phyloP scores from a whole-genome alignment of 2,888 invertebrate species.

The Thyatira batis region DNA sequence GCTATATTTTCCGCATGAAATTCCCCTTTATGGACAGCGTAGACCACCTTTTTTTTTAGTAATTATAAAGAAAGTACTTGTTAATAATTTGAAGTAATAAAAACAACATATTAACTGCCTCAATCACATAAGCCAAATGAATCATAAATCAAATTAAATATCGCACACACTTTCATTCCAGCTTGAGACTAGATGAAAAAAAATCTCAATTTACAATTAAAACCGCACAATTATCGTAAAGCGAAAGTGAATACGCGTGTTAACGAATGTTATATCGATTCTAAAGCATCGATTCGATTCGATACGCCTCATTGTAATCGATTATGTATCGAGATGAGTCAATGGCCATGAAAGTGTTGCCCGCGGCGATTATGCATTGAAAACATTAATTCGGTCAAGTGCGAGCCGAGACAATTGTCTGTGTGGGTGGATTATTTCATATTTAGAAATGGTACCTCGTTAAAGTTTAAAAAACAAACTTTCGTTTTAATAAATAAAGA shows the following conservation, averaged over 20 bases:
- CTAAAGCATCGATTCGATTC: constrained; percentile 52
- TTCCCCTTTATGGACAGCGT: no score
- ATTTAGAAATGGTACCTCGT: neutral
- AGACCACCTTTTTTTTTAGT: no score
- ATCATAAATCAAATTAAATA: neutral
- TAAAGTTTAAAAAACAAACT: neutral
- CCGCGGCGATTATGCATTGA: constrained; percentile 17
- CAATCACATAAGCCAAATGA: neutral
- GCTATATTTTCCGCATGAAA: no score
- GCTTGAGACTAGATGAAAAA: neutral
- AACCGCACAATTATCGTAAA: constrained; percentile 24
- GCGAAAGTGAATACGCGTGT: constrained; percentile 50
- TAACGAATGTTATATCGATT: constrained; percentile 35
- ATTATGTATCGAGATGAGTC: constrained; percentile 40
- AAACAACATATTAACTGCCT: neutral
- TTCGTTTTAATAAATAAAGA: neutral
- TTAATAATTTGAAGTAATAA: neutral
- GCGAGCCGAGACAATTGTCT: neutral
- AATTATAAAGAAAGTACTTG: neutral
- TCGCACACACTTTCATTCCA: neutral
- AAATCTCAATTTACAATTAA: constrained; percentile 24
- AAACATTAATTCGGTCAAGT: neutral
- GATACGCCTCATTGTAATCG: constrained; percentile 44
- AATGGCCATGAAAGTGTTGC: constrained; percentile 26
- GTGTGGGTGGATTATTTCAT: neutral